These are phyloP conservation scores for Idaea biselata DNA, from an alignment of 2,888 invertebrate genomes.

Conservation along the genomic window DNA sequence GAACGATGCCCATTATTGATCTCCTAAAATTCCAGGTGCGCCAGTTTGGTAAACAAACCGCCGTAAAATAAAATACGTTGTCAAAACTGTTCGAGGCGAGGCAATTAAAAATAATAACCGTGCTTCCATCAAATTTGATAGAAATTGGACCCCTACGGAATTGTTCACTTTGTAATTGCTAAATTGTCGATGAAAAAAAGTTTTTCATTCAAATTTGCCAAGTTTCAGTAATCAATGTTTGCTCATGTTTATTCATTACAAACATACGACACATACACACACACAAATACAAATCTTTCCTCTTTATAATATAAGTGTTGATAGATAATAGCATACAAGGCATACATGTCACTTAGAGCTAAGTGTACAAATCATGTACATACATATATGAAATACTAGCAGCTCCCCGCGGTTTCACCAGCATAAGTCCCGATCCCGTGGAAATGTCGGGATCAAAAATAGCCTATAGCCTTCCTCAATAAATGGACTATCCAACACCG, in stretches of 20 bases:
- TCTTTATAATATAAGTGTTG: too few relatives aligned
- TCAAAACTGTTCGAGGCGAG: background rate
- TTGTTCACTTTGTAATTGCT: conserved; percentile 23
- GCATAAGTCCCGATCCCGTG: too few relatives aligned
- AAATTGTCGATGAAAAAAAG: conserved; percentile 28
- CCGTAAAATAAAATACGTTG: background rate
- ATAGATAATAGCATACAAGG: too few relatives aligned
- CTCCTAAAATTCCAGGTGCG: background rate
- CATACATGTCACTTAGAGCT: too few relatives aligned
- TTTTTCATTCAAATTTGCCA: conserved; percentile 27
- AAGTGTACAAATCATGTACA: too few relatives aligned
- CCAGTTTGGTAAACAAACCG: conserved; percentile 1
- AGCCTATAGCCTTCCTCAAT: too few relatives aligned
- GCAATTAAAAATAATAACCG: conserved; percentile 29
- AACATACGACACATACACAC: too few relatives aligned
- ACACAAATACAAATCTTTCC: too few relatives aligned
- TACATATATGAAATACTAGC: too few relatives aligned
- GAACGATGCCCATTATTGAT: background rate
- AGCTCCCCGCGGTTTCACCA: too few relatives aligned
- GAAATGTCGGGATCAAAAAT: too few relatives aligned
- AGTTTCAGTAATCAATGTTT: conserved; percentile 29
- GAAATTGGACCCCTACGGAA: conserved; percentile 26
- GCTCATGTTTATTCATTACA: conserved; percentile 20
- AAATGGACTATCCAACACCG: too few relatives aligned
- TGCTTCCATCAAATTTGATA: conserved; percentile 28